phyloP scores from a whole-genome alignment of 2,113 vertebrate species.

The Cinclus cinclus region DNA sequence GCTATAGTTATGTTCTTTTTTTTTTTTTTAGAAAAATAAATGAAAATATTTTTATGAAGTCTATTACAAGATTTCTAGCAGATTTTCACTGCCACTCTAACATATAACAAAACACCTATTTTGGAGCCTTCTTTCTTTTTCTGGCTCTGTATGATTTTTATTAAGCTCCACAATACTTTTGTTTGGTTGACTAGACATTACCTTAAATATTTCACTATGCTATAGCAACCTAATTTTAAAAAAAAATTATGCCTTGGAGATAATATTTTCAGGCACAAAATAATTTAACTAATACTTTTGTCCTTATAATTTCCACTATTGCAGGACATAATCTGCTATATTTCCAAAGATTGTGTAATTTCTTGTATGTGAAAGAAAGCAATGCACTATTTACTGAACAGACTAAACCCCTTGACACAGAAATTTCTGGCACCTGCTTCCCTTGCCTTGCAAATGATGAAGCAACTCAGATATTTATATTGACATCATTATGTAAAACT shows the following conservation, averaged over 20 bases:
- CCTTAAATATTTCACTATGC: background rate
- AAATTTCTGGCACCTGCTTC: background rate
- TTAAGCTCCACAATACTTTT: background rate
- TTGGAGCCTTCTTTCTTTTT: background rate
- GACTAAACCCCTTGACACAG: background rate
- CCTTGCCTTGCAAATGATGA: background rate
- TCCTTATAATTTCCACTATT: background rate
- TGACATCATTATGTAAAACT: background rate
- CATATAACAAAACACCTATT: background rate
- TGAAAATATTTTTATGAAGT: background rate
- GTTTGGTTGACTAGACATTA: background rate
- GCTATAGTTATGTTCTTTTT: background rate
- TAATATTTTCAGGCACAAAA: background rate
- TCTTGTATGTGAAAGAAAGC: background rate
- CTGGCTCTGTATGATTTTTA: background rate
- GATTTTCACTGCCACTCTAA: background rate
- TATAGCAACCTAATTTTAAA: background rate
- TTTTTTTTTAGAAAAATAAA: too few relatives aligned
- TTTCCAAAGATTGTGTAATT: background rate
- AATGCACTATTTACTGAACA: background rate
- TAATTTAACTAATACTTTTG: background rate
- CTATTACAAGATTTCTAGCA: background rate
- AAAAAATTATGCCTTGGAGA: background rate
- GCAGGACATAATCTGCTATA: background rate
- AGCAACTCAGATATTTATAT: background rate